These are phyloP conservation scores for Phasianus colchicus DNA, from an alignment of 2,113 vertebrate species.

Conservation along the genomic window DNA sequence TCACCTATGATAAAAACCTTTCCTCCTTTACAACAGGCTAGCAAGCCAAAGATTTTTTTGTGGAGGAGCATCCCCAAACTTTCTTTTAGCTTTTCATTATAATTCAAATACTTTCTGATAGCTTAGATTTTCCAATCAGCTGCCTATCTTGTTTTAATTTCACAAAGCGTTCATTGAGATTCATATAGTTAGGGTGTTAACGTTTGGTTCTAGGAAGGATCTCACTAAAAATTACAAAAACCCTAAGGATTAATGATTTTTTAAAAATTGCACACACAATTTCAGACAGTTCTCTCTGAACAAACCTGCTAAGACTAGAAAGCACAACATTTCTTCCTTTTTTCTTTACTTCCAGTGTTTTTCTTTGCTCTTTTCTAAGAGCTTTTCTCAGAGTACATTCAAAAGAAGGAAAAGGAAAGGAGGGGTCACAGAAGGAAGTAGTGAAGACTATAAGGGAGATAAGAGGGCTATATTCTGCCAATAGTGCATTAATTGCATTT, in stretches of 20 bases:
- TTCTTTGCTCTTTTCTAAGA: background rate
- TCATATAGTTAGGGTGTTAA: background rate
- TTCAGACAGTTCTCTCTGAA: background rate
- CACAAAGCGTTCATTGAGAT: background rate
- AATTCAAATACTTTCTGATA: background rate
- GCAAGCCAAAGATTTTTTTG: background rate
- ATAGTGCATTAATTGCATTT: background rate
- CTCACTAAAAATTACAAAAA: background rate
- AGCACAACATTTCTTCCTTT: rapidly evolving
- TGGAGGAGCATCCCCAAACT: background rate
- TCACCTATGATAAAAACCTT: background rate
- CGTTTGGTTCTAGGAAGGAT: background rate
- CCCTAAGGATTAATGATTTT: background rate
- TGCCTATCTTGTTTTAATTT: background rate
- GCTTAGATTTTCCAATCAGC: background rate
- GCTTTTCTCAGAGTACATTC: background rate
- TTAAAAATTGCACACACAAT: background rate
- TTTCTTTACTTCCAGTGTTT: background rate
- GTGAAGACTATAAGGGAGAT: background rate
- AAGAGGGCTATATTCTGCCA: background rate
- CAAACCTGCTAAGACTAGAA: background rate
- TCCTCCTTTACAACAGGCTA: background rate
- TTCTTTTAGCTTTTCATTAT: background rate
- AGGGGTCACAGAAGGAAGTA: background rate
- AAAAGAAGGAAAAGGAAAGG: background rate